Evolutionary conservation across 2,797 vertebrate species (phyloP).

Genomic region (Platalea minor): DNA sequence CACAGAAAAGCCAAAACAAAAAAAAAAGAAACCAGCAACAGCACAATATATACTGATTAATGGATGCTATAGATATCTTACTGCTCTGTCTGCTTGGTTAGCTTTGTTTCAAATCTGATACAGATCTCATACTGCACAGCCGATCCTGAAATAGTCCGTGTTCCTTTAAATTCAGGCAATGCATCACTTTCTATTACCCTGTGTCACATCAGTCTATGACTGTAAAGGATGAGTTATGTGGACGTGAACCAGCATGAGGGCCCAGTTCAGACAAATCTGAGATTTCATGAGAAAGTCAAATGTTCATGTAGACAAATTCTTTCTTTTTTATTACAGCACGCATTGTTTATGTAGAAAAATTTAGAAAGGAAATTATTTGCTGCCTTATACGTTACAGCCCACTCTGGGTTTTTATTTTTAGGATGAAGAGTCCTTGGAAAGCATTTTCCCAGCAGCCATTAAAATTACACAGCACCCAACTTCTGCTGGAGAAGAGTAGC

Average conservation of each 20-base stretch:
- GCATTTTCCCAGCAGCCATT: not conserved
- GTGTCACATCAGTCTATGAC: conserved; percentile 75
- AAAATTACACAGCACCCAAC: not conserved
- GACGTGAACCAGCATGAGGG: conserved; percentile 68
- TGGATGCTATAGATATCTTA: conserved; percentile 75
- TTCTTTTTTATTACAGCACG: not conserved
- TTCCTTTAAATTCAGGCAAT: conserved; percentile 82
- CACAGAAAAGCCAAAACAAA: not conserved
- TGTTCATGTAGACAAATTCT: conserved; percentile 9
- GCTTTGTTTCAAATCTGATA: conserved; percentile 80
- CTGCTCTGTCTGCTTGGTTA: conserved; percentile 78
- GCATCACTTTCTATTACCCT: conserved; percentile 78
- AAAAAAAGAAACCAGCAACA: not conserved
- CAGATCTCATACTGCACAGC: conserved; percentile 74
- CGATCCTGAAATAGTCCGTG: conserved; percentile 75
- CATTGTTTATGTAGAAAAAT: conserved; percentile 40
- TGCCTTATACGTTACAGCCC: not conserved
- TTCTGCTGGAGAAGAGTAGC: not conserved
- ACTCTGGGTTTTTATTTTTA: not conserved
- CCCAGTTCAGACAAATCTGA: conserved; percentile 49
- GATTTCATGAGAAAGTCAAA: conserved; percentile 62
- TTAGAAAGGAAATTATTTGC: not conserved
- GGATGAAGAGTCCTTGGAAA: not conserved
- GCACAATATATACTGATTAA: conserved; percentile 74
- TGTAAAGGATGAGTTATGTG: conserved; percentile 78